phyloP scores from a whole-genome alignment of 2,888 invertebrate species.

The Saturnia pavonia region DNA sequence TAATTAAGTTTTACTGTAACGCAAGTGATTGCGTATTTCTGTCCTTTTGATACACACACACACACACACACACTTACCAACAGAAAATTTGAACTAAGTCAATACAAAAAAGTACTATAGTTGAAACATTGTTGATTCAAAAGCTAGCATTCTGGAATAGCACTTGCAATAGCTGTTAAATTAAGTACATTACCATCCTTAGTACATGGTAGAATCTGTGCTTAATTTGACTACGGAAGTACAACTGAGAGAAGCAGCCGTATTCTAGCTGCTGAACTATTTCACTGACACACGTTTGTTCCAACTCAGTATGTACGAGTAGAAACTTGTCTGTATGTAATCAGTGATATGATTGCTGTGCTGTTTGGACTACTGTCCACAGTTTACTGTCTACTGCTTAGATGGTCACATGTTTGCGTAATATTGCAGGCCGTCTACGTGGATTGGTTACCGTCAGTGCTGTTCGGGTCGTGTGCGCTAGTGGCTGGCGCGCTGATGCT shows the following conservation, averaged over 20 bases:
- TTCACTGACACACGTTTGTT: not conserved
- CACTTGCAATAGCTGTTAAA: not conserved
- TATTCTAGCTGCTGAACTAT: not conserved
- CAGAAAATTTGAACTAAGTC: too few species aligned
- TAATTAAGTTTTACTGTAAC: not conserved
- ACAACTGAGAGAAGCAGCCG: not conserved
- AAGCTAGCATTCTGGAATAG: not conserved
- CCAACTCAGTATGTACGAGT: too few species aligned
- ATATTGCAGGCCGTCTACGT: conserved; percentile 72
- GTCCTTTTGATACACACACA: too few species aligned
- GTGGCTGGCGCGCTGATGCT: conserved; percentile 80
- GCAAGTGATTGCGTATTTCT: too few species aligned
- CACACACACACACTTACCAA: too few species aligned
- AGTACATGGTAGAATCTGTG: not conserved
- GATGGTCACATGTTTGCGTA: not conserved
- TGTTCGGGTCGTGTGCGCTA: conserved; percentile 81
- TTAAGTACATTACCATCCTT: not conserved
- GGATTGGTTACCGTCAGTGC: conserved; percentile 79
- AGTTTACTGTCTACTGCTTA: too few species aligned
- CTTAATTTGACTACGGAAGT: not conserved
- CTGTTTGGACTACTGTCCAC: too few species aligned
- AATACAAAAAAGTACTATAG: not conserved
- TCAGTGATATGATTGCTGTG: too few species aligned
- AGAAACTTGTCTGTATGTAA: too few species aligned
- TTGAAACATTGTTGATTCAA: not conserved